Conservation (phyloP, 1,140 invertebrate species). For the Scaptomyza hsui region DNA sequence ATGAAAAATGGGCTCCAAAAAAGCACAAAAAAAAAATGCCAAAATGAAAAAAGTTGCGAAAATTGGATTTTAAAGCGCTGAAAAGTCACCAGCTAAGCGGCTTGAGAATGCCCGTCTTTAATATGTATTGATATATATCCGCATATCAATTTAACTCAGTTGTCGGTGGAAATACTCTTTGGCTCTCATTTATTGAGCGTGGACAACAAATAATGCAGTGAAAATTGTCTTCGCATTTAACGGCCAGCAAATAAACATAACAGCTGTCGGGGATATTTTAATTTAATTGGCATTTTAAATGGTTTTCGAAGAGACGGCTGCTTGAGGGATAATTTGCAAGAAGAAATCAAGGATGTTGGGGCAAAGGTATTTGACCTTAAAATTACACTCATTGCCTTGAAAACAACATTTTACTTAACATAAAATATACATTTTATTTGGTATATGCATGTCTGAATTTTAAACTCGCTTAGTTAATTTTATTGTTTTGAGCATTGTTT, state of each 20-base stretch:
- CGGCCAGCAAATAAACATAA: constrained; percentile 49
- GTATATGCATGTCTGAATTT: not conserved
- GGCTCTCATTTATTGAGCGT: constrained; percentile 53
- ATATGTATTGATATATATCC: constrained; percentile 22
- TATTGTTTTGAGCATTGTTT: constrained; percentile 8
- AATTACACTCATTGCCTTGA: not conserved
- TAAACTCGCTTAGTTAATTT: not conserved
- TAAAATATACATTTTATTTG: not conserved
- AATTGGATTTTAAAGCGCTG: constrained; percentile 56
- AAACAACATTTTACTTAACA: not conserved
- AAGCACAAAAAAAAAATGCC: constrained; percentile 7
- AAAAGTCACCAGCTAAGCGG: not conserved
- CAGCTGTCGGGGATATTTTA: constrained; percentile 44
- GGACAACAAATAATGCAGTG: constrained; percentile 34
- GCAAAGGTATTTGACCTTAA: not conserved
- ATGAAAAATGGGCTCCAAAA: constrained; percentile 30
- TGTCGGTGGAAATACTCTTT: constrained; percentile 35
- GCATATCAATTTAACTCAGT: constrained; percentile 42
- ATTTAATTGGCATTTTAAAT: constrained; percentile 41
- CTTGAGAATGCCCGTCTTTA: constrained; percentile 33
- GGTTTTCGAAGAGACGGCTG: not conserved
- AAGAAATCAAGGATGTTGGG: too few species aligned
- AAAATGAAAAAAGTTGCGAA: constrained; percentile 70
- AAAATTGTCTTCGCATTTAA: constrained; percentile 26
- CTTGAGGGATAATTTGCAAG: too few species aligned